Percentiles rank a stretch among this genome's conserved stretches.
Conservation (phyloP, 1,140 invertebrate genomes). For the Drosophila sucinea region DNA sequence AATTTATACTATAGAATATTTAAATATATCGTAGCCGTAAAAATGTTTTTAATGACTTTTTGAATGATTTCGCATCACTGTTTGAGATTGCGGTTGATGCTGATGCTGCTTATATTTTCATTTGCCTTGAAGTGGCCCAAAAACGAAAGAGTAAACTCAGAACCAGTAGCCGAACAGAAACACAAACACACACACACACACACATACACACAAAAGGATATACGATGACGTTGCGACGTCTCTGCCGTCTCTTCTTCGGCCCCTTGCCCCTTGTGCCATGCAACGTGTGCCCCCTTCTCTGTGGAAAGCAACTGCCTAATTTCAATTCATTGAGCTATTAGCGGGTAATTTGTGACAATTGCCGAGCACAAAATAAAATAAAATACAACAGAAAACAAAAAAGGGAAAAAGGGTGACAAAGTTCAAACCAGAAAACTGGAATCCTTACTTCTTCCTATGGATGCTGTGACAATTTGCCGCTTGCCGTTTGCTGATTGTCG, state of each 20-base stretch:
- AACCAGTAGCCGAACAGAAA: slow-evolving; percentile 30
- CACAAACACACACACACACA: not conserved
- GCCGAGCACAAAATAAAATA: slow-evolving; percentile 37
- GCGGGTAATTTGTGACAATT: slow-evolving; percentile 80
- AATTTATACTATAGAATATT: too few species aligned
- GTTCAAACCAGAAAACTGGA: slow-evolving; percentile 70
- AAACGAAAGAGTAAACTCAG: slow-evolving; percentile 47
- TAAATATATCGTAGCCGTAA: too few species aligned
- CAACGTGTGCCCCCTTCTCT: not conserved
- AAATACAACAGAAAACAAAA: slow-evolving; percentile 29
- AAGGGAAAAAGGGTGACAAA: slow-evolving; percentile 67
- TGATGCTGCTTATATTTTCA: slow-evolving; percentile 59
- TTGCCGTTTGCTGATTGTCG: slow-evolving; percentile 63
- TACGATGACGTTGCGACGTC: not conserved
- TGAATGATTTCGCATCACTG: slow-evolving; percentile 52
- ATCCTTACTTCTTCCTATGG: slow-evolving; percentile 12
- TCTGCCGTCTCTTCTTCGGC: not conserved
- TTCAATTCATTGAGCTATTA: slow-evolving; percentile 81
- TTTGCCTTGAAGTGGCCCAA: slow-evolving; percentile 75
- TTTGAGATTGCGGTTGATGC: slow-evolving; percentile 44
- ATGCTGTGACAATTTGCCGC: slow-evolving; percentile 39
- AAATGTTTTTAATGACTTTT: not conserved
- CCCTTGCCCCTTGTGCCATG: not conserved
- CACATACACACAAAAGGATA: slow-evolving; percentile 19
- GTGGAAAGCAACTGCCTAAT: slow-evolving; percentile 41